Conservation (phyloP, 2,797 vertebrate species). For the Peromyscus melanophrys region DNA sequence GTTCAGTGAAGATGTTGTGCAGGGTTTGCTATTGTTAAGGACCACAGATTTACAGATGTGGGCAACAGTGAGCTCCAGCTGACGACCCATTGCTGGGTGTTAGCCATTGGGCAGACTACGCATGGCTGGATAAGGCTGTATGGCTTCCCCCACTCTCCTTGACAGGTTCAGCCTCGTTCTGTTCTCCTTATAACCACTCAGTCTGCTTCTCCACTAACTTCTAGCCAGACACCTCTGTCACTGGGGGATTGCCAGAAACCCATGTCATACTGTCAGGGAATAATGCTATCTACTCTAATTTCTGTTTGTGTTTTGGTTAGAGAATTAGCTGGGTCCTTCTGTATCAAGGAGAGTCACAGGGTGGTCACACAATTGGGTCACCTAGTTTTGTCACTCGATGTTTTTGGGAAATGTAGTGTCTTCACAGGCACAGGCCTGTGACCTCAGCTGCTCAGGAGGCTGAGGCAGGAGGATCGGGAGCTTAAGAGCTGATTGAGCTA, state of each 20-base stretch:
- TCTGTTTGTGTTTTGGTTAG: not conserved
- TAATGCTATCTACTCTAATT: not conserved
- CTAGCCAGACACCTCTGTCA: not conserved
- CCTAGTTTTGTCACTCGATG: not conserved
- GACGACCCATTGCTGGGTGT: not conserved
- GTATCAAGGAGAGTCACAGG: not conserved
- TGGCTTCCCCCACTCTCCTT: not conserved
- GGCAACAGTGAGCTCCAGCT: not conserved
- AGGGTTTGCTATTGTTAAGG: not conserved
- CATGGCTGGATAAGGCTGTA: not conserved
- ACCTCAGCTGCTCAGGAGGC: not conserved
- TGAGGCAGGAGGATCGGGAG: not conserved
- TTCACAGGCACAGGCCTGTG: not conserved
- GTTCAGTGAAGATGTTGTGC: not conserved
- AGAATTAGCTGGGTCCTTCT: not conserved
- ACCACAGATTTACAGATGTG: not conserved
- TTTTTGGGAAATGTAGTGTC: not conserved
- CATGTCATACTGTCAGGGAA: not conserved
- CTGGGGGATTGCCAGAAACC: not conserved
- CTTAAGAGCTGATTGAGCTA: not conserved
- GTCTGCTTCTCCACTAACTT: slow-evolving; percentile 12
- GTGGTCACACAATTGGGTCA: not conserved
- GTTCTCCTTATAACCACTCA: not conserved
- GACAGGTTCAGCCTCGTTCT: slow-evolving; percentile 35
- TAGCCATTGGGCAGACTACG: not conserved